phyloP scores from a whole-genome alignment of 2,888 invertebrate species.

The Terebella lapidaria region DNA sequence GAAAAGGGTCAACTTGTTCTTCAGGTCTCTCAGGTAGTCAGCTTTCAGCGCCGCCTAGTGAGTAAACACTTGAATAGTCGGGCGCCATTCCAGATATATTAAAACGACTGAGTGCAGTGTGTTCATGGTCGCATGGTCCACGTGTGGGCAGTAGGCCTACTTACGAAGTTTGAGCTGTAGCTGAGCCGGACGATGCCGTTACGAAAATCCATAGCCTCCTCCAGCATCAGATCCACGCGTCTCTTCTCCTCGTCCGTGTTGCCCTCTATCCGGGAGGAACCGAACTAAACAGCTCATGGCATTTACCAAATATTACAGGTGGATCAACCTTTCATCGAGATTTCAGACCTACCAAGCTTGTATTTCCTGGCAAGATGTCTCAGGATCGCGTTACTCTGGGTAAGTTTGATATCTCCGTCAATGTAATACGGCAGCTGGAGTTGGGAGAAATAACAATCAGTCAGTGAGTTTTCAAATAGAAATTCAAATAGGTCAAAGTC shows the following conservation, averaged over 20 bases:
- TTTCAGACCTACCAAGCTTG: no score
- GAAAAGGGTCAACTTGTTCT: background rate
- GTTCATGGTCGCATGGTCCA: no score
- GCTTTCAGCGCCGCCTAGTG: background rate
- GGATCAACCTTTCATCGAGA: no score
- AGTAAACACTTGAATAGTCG: no score
- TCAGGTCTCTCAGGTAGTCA: background rate
- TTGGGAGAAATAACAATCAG: no score
- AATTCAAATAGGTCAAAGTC: no score
- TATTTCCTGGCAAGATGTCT: conserved; percentile 22
- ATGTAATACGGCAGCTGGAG: conserved; percentile 55
- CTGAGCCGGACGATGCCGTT: conserved; percentile 4
- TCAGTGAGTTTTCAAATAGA: no score
- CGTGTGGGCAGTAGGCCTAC: no score
- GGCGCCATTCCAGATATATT: no score
- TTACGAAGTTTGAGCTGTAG: conserved; percentile 4
- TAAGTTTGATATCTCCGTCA: conserved; percentile 53
- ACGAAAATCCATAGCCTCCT: conserved; percentile 1
- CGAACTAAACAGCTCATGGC: no score
- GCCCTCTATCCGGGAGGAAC: background rate
- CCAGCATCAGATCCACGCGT: background rate
- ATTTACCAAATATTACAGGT: no score
- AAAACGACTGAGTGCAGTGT: no score
- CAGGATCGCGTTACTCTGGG: conserved; percentile 54
- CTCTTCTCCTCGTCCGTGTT: background rate